Evolutionary conservation across 2,888 invertebrate genomes (phyloP), one percentile per base, ranked within the genome.

Genomic region (Therioaphis trifolii): DNA sequence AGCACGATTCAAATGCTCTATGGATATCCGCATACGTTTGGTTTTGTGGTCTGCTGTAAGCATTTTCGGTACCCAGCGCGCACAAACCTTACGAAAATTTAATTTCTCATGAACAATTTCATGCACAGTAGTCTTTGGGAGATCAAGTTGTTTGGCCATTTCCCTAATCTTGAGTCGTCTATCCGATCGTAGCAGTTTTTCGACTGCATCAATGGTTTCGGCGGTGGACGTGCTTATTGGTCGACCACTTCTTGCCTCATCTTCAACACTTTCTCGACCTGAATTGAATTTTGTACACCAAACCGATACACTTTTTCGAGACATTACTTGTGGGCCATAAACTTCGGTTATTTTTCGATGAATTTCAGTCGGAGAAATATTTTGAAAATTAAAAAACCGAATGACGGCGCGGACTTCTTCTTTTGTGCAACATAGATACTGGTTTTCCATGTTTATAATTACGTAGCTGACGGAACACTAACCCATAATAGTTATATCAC

Each of bases 21-120:
- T 27, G 66, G 69, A 69, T 69, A 43, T 43, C 12, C 43, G 58
- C 43, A 43, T 69, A 14, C 43, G 11, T 40, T 40, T 69, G 21
- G 4, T 43, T 43, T 21, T 69, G 43, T 69, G 69, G 69, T 69
- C 69, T 69, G 69, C n/a, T 40, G n/a, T 69, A 43, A 43, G 40
- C 69, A 69, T 69, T 69, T 69, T 69, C 11, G 43, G 69, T 21
- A 69, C 43, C 69, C 69, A 69, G 43, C 43, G 43, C 43, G 43
- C 69, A 69, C 69, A 69, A 69, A 69, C 69, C 69, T 43, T 66
- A 29, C 24, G 27, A 61, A 21, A 61, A 61, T 61, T 61, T 61
- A 61, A 61, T 61, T 61, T 61, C 61, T 27, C 24, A 61, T 61
- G 61, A 27, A 61, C n/a, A 61, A 61, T 61, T 61, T 61, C 24